Evolutionary conservation across 1,140 invertebrate species (phyloP).

Genomic region (Anoplolepis gracilipes): DNA sequence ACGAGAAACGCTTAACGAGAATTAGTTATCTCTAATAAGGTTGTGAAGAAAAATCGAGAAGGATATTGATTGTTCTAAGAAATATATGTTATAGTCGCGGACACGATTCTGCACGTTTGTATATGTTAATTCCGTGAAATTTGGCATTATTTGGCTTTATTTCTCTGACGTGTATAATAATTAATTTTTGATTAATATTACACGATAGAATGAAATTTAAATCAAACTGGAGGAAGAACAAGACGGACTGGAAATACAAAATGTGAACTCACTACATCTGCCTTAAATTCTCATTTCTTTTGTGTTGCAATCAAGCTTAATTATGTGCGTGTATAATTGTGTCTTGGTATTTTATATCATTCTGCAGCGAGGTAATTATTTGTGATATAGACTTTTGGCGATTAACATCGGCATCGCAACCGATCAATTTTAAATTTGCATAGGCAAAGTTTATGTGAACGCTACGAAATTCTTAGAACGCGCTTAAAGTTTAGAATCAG

Average conservation of each 20-base stretch:
- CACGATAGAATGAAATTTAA: constrained; percentile 1
- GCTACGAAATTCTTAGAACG: not conserved
- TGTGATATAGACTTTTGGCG: constrained; percentile 5
- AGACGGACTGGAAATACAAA: not conserved
- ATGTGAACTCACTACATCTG: not conserved
- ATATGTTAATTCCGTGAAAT: not conserved
- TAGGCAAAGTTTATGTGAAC: constrained; percentile 1
- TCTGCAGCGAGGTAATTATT: not conserved
- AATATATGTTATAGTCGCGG: not conserved
- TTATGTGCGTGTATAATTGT: constrained; percentile 42
- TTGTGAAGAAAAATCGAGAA: not conserved
- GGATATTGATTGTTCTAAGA: not conserved
- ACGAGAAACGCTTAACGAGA: not conserved
- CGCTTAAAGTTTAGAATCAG: not conserved
- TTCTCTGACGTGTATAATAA: not conserved
- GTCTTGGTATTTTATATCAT: constrained; percentile 23
- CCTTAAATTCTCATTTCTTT: constrained; percentile 24
- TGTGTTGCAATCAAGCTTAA: constrained; percentile 8
- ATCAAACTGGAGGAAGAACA: constrained; percentile 12
- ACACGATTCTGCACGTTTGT: not conserved
- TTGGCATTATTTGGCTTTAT: constrained; percentile 6
- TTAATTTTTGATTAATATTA: constrained; percentile 1
- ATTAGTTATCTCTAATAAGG: not conserved
- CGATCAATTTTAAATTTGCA: constrained; percentile 40
- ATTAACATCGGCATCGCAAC: constrained; percentile 25